phyloP scores from a whole-genome alignment of 2,888 invertebrate species.

The Rhagophthalmus giganteus region DNA sequence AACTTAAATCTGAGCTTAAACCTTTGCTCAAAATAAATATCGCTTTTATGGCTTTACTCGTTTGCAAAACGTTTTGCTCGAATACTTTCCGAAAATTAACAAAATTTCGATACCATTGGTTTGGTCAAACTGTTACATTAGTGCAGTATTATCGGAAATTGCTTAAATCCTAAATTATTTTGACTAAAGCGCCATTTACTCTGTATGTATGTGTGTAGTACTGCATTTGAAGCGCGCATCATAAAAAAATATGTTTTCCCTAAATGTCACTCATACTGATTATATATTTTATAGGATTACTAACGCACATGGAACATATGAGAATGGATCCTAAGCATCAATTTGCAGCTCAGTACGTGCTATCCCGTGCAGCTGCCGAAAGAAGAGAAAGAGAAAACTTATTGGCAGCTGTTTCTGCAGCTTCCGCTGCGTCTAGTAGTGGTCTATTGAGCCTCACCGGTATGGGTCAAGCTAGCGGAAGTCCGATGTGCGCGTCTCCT shows the following conservation, averaged over 20 bases:
- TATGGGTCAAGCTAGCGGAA: constrained; percentile 57
- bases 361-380: constrained; percentile 88
- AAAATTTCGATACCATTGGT: too few relatives aligned
- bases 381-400: constrained; percentile 80
- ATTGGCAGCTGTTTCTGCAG: constrained; percentile 61
- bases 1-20: too few relatives aligned
- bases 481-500: constrained; percentile 77
- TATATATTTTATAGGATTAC: constrained; percentile 66
- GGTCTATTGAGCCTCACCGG: constrained; percentile 62
- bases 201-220: constrained; percentile 17
- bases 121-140: too few relatives aligned
- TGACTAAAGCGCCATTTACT: constrained; percentile 16
- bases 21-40: too few relatives aligned
- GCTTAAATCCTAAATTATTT: too few relatives aligned
- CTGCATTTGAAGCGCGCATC: not conserved
- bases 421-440: constrained; percentile 63
- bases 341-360: constrained; percentile 91
- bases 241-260: not conserved
- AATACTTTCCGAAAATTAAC: too few relatives aligned
- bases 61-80: too few relatives aligned
- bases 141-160: too few relatives aligned
- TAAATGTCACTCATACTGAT: not conserved
- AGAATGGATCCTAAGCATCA: constrained; percentile 96
- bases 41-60: too few relatives aligned
- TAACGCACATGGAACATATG: constrained; percentile 96